These are phyloP conservation scores for Brenthis hecate DNA, from an alignment of 2,888 invertebrate genomes.

Conservation along the genomic window DNA sequence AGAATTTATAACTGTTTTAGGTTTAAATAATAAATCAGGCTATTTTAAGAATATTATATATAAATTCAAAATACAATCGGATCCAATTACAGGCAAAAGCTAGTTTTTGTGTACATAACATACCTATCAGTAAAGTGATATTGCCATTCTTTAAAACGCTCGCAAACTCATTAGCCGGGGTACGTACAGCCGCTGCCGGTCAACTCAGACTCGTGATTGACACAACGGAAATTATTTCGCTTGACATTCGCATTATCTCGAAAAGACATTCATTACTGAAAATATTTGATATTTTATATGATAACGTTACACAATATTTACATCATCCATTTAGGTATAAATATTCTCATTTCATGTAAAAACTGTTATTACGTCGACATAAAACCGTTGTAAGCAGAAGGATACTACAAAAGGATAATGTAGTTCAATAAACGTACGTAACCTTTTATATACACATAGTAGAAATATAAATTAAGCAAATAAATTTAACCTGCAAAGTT, in stretches of 20 bases:
- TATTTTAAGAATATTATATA: too few relatives aligned
- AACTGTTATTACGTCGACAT: too few relatives aligned
- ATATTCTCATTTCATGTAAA: too few relatives aligned
- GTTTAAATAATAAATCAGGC: too few relatives aligned
- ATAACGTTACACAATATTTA: slow-evolving; percentile 24
- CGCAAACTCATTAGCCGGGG: slow-evolving; percentile 74
- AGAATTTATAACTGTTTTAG: too few relatives aligned
- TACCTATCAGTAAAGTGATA: not conserved
- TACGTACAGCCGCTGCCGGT: slow-evolving; percentile 58
- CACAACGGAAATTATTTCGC: slow-evolving; percentile 77
- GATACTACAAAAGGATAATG: too few relatives aligned
- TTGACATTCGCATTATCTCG: slow-evolving; percentile 67
- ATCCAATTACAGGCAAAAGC: not conserved
- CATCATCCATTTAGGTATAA: not conserved
- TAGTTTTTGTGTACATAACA: not conserved
- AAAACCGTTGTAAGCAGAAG: too few relatives aligned
- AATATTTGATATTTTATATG: slow-evolving; percentile 61
- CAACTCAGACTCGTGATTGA: slow-evolving; percentile 72
- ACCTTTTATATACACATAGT: not conserved
- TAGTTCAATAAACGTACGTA: not conserved
- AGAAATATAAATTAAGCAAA: not conserved
- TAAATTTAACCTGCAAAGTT: slow-evolving; percentile 31
- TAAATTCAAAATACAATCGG: too few relatives aligned
- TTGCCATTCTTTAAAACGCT: slow-evolving; percentile 35
- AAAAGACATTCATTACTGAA: slow-evolving; percentile 58